Percentiles rank a stretch among this genome's conserved stretches.
These are phyloP conservation scores for Thera obeliscata DNA, from an alignment of 2,888 invertebrate genomes.

Conservation along the genomic window DNA sequence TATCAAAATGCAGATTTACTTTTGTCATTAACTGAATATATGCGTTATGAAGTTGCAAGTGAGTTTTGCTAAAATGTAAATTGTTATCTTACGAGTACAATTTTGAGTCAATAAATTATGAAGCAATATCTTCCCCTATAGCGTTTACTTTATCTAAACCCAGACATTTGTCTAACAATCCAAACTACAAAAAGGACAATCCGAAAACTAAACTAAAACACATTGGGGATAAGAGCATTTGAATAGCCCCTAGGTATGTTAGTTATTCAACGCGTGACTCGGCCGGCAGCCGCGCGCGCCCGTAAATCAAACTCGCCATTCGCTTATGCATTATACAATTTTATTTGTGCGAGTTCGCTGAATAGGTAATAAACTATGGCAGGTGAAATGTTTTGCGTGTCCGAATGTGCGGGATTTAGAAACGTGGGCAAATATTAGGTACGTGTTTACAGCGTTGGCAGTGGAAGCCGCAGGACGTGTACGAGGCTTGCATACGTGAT, in stretches of 20 bases:
- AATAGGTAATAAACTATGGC: slow-evolving; percentile 84
- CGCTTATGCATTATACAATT: slow-evolving; percentile 85
- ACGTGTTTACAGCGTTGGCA: slow-evolving; percentile 49
- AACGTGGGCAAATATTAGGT: slow-evolving; percentile 68
- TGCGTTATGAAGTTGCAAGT: too few species aligned
- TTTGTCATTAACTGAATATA: too few species aligned
- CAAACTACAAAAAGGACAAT: slow-evolving; percentile 32
- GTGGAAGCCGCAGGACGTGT: slow-evolving; percentile 16
- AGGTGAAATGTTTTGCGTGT: slow-evolving; percentile 78
- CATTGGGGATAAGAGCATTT: slow-evolving; percentile 59
- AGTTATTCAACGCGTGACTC: slow-evolving; percentile 80
- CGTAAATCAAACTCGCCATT: slow-evolving; percentile 84
- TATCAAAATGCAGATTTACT: too few species aligned
- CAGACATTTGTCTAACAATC: slow-evolving; percentile 28
- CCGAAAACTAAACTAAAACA: slow-evolving; percentile 51
- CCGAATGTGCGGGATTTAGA: slow-evolving; percentile 73
- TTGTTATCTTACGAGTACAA: too few species aligned
- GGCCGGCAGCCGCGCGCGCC: slow-evolving; percentile 61
- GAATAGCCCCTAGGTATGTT: slow-evolving; percentile 73
- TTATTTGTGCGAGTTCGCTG: slow-evolving; percentile 84
- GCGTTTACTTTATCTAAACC: too few species aligned
- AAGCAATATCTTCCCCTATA: too few species aligned
- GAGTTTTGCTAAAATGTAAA: too few species aligned
- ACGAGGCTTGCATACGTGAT: slow-evolving; percentile 31
- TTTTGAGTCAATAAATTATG: too few species aligned